A percentile compares a stretch with the other conserved stretches of the same genome.
Conservation (phyloP, 2,888 invertebrate genomes). For the Argyresthia goedartella region DNA sequence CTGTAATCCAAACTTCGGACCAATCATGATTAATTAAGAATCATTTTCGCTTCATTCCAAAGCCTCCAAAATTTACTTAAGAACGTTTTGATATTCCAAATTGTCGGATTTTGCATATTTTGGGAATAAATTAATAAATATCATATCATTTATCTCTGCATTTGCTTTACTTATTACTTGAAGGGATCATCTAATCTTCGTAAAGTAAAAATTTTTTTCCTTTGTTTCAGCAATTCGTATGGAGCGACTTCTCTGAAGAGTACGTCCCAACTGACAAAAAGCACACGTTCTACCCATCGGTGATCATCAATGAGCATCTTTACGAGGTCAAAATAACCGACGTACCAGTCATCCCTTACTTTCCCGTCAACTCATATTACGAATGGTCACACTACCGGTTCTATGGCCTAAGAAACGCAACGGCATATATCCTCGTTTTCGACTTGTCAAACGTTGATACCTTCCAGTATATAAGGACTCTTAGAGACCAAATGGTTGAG, state of each 20-base stretch:
- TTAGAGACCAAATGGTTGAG: constrained; percentile 94
- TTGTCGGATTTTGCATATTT: too few species aligned
- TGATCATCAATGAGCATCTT: constrained; percentile 86
- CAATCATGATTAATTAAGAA: too few species aligned
- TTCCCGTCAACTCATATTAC: constrained; percentile 92
- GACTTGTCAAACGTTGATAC: constrained; percentile 94
- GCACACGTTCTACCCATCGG: constrained; percentile 85
- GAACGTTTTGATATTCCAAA: too few species aligned
- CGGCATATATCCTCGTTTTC: constrained; percentile 94
- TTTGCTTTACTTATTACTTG: too few species aligned
- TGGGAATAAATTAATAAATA: too few species aligned
- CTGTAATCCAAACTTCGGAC: too few species aligned
- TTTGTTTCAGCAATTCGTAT: constrained; percentile 83
- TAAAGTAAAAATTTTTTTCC: too few species aligned
- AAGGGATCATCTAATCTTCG: too few species aligned
- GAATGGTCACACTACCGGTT: constrained; percentile 91
- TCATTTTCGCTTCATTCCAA: too few species aligned
- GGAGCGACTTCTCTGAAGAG: constrained; percentile 85
- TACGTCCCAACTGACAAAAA: constrained; percentile 82
- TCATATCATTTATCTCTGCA: too few species aligned
- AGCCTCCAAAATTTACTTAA: too few species aligned
- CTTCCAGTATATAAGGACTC: constrained; percentile 88
- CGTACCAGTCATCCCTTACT: constrained; percentile 87
- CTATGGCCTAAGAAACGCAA: constrained; percentile 86
- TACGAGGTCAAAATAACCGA: constrained; percentile 91